phyloP scores from a whole-genome alignment of 2,113 vertebrate species.

The Grammomys surdaster region DNA sequence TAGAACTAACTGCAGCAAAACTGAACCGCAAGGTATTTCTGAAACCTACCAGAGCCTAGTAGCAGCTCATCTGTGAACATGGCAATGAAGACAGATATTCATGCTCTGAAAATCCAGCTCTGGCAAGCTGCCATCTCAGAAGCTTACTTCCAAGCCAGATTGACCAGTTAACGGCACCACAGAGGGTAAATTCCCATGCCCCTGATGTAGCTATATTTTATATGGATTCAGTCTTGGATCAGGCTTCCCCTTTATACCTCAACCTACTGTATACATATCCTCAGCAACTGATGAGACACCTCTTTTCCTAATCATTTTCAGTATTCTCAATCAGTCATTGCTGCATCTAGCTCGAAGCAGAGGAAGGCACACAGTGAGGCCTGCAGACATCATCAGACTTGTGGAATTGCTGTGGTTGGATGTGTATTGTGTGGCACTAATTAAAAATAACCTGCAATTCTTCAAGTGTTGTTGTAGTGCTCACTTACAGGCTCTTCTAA shows the following conservation, averaged over 20 bases:
- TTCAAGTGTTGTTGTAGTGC: neutral
- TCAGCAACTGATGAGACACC: slow-evolving; percentile 6
- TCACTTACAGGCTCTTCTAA: slow-evolving; percentile 5
- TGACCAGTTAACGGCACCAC: neutral
- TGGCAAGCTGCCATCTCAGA: neutral
- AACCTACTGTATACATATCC: neutral
- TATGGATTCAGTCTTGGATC: neutral
- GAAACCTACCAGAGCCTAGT: neutral
- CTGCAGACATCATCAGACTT: neutral
- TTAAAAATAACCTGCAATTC: slow-evolving; percentile 71
- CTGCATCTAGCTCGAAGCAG: neutral
- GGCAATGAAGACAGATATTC: rapidly evolving
- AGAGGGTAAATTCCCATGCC: neutral
- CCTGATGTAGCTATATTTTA: neutral
- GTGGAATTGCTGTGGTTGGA: slow-evolving; percentile 18
- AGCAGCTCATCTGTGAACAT: neutral
- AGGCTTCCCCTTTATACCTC: neutral
- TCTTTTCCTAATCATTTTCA: neutral
- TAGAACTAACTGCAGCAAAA: neutral
- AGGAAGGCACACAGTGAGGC: neutral
- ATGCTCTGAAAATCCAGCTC: neutral
- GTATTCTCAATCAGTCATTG: neutral
- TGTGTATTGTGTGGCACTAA: slow-evolving; percentile 50
- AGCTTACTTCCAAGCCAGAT: neutral
- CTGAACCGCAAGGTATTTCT: neutral